A percentile compares a stretch with the other conserved stretches of the same genome.
phyloP scores from a whole-genome alignment of 2,888 invertebrate genomes.

The Quadriops clusia region DNA sequence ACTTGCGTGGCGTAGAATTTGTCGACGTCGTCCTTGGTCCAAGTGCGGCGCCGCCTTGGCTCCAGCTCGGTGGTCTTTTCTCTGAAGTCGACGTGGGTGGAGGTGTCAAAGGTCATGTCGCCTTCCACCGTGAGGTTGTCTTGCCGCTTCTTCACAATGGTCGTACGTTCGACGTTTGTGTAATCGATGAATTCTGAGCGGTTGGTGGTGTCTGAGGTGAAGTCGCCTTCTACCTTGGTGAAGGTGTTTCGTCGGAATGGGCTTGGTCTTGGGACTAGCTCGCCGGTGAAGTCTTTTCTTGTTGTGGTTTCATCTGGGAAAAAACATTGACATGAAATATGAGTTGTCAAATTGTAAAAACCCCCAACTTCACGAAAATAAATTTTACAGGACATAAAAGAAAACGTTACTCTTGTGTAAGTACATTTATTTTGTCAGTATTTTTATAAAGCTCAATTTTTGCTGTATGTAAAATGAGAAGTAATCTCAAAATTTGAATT shows the following conservation, averaged over 20 bases:
- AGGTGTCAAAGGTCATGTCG: slow-evolving; percentile 53
- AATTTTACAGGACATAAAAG: background rate
- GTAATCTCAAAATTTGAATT: too few species aligned
- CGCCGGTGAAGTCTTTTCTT: slow-evolving; percentile 57
- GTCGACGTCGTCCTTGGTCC: slow-evolving; percentile 62
- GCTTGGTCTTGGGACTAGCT: slow-evolving; percentile 50
- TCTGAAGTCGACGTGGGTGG: slow-evolving; percentile 49
- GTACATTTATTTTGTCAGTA: too few species aligned
- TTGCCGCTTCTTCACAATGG: slow-evolving; percentile 44
- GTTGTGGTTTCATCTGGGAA: slow-evolving; percentile 57
- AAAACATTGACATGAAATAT: slow-evolving; percentile 5
- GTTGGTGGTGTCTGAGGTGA: slow-evolving; percentile 56
- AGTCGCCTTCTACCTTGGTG: slow-evolving; percentile 66
- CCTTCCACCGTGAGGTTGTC: slow-evolving; percentile 61
- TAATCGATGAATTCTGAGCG: slow-evolving; percentile 56
- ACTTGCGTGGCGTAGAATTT: slow-evolving; percentile 52
- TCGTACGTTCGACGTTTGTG: slow-evolving; percentile 45
- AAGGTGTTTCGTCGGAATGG: slow-evolving; percentile 63
- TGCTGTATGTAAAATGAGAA: too few species aligned
- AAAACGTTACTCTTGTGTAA: too few species aligned
- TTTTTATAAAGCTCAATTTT: too few species aligned
- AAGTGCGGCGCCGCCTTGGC: slow-evolving; percentile 50
- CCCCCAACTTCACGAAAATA: background rate
- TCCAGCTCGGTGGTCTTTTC: slow-evolving; percentile 46
- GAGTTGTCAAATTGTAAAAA: slow-evolving; percentile 2